phyloP scores from a whole-genome alignment of 2,797 vertebrate species.

The Phalloptychus januarius region DNA sequence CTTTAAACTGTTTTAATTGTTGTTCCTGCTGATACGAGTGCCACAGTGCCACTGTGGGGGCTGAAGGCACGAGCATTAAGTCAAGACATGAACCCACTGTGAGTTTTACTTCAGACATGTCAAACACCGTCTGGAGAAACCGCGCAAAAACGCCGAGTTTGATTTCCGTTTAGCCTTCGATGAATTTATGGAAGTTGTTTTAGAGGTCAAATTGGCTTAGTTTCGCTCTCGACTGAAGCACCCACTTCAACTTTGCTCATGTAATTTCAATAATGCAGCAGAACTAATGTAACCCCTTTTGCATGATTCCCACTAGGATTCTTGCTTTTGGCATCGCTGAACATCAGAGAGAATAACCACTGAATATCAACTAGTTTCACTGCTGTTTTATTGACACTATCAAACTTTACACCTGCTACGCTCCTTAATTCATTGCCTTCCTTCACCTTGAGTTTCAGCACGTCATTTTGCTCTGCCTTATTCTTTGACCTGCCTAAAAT shows the following conservation, averaged over 20 bases:
- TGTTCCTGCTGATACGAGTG: conserved; percentile 16
- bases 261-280: conserved; percentile 55
- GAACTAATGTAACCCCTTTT: conserved; percentile 42
- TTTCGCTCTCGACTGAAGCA: conserved; percentile 16
- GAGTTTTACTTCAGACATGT: background rate
- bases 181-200: conserved; percentile 1
- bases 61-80: conserved; percentile 1
- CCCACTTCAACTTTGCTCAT: conserved; percentile 18
- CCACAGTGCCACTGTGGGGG: background rate
- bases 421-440: conserved; percentile 27
- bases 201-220: conserved; percentile 16
- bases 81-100: conserved; percentile 12
- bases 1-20: conserved; percentile 50
- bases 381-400: conserved; percentile 20
- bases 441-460: conserved; percentile 9
- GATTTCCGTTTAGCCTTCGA: background rate
- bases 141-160: background rate
- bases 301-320: conserved; percentile 29
- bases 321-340: conserved; percentile 44
- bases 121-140: background rate
- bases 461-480: background rate
- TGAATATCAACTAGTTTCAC: conserved; percentile 59
- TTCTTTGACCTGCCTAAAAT: background rate
- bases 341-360: conserved; percentile 28
- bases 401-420: conserved; percentile 7